Evolutionary conservation across 2,888 invertebrate species (phyloP).

Genomic region (Beris chalybata): DNA sequence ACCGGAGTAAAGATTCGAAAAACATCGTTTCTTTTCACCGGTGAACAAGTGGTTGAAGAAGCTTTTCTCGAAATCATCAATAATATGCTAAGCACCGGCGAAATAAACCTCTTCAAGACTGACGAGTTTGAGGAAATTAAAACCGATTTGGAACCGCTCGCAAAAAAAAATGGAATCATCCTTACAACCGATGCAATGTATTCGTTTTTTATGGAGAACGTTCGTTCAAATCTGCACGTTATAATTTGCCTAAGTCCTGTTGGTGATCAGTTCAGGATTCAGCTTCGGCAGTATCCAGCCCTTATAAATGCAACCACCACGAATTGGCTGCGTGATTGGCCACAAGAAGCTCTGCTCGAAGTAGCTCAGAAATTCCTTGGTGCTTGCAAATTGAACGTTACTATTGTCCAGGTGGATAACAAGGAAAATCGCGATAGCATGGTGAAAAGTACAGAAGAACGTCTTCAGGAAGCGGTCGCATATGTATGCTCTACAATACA

Average conservation of each 20-base stretch:
- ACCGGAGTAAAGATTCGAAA: slow-evolving; percentile 76
- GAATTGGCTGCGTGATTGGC: slow-evolving; percentile 91
- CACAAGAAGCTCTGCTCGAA: slow-evolving; percentile 83
- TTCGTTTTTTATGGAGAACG: slow-evolving; percentile 75
- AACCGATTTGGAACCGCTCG: slow-evolving; percentile 47
- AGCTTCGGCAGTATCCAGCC: slow-evolving; percentile 85
- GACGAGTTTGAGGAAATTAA: slow-evolving; percentile 82
- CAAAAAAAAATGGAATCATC: slow-evolving; percentile 53
- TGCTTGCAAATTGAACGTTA: slow-evolving; percentile 70
- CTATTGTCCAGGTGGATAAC: slow-evolving; percentile 63
- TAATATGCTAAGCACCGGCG: slow-evolving; percentile 84
- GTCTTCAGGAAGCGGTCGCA: slow-evolving; percentile 68
- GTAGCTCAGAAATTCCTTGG: slow-evolving; percentile 81
- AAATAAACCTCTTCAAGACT: slow-evolving; percentile 83
- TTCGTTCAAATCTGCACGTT: slow-evolving; percentile 75
- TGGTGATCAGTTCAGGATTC: slow-evolving; percentile 77
- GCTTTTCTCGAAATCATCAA: slow-evolving; percentile 86
- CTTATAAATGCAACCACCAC: slow-evolving; percentile 85
- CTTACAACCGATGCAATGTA: slow-evolving; percentile 72
- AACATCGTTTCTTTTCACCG: slow-evolving; percentile 81
- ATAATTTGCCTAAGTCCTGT: slow-evolving; percentile 88
- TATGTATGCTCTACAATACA: slow-evolving; percentile 80
- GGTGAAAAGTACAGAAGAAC: slow-evolving; percentile 60
- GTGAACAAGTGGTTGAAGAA: slow-evolving; percentile 82
- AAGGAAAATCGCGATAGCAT: slow-evolving; percentile 57